These are phyloP conservation scores for Ceramica pisi DNA, from an alignment of 2,888 invertebrate genomes.

Conservation along the genomic window DNA sequence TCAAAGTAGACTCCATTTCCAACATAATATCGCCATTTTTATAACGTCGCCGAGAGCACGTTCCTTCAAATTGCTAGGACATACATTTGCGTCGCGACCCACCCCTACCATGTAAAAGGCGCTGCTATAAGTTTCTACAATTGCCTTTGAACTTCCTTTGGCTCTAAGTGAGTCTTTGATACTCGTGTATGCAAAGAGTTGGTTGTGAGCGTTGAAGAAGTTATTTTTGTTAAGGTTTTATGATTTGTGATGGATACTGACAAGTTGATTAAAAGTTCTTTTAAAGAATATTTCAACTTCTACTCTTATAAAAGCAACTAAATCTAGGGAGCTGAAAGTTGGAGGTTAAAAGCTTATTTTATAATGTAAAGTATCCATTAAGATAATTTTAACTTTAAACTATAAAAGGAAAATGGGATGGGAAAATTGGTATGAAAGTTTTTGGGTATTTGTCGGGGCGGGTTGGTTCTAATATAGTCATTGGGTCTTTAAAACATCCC, in stretches of 20 bases:
- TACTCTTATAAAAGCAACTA: too few relatives aligned
- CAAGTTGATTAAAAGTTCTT: too few relatives aligned
- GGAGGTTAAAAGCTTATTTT: too few relatives aligned
- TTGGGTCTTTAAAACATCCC: too few relatives aligned
- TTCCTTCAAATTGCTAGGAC: constrained; percentile 17
- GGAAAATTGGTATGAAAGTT: too few relatives aligned
- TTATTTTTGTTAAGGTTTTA: neutral
- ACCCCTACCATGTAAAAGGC: constrained; percentile 20
- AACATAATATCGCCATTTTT: neutral
- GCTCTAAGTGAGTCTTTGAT: constrained; percentile 7
- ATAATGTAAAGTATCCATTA: too few relatives aligned
- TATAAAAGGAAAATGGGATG: too few relatives aligned
- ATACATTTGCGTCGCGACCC: constrained; percentile 17
- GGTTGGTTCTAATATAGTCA: too few relatives aligned
- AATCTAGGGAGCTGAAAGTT: too few relatives aligned
- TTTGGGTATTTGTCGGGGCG: too few relatives aligned
- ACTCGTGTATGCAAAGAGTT: neutral
- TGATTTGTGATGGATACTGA: neutral
- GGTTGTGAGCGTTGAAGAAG: neutral
- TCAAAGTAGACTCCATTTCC: neutral
- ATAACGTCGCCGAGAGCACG: neutral
- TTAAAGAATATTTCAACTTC: too few relatives aligned
- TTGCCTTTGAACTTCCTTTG: constrained; percentile 18
- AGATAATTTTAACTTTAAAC: too few relatives aligned
- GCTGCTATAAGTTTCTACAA: constrained; percentile 5